These are phyloP conservation scores for Drosophila vallismaia DNA, from an alignment of 2,888 invertebrate species.

Conservation along the genomic window DNA sequence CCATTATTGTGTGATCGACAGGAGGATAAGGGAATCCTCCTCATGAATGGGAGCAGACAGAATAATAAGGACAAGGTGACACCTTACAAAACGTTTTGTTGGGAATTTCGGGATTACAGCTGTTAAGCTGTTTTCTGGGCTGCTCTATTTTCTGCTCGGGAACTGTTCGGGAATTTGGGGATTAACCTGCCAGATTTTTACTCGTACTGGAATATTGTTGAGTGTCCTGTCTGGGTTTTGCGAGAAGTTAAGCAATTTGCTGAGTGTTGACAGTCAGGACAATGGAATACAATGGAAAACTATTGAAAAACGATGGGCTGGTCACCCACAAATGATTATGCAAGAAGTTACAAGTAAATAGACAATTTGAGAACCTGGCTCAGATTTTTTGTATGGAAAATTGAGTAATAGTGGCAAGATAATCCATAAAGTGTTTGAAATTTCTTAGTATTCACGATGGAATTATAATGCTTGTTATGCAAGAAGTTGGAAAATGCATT, in stretches of 20 bases:
- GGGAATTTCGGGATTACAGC: conserved; percentile 70
- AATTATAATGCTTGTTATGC: conserved; percentile 28
- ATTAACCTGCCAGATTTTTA: conserved; percentile 59
- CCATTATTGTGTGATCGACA: conserved; percentile 75
- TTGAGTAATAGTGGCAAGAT: conserved; percentile 35
- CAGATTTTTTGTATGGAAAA: conserved; percentile 12
- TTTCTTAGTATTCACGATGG: conserved; percentile 18
- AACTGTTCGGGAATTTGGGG: conserved; percentile 38
- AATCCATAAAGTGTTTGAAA: conserved; percentile 21
- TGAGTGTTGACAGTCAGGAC: conserved; percentile 19
- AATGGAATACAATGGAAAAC: conserved; percentile 20
- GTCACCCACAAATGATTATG: conserved; percentile 53
- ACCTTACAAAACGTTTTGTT: conserved; percentile 65
- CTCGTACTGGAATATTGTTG: conserved; percentile 29
- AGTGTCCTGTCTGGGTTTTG: conserved; percentile 31
- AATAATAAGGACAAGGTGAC: conserved; percentile 45
- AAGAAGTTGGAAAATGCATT: conserved; percentile 4
- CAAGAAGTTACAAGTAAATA: conserved; percentile 61
- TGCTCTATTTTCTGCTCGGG: conserved; percentile 58
- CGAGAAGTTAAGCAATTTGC: conserved; percentile 71
- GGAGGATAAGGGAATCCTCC: conserved; percentile 56
- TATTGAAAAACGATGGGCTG: conserved; percentile 37
- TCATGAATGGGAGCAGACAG: conserved; percentile 55
- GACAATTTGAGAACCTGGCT: conserved; percentile 19
- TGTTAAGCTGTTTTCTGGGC: conserved; percentile 73